phyloP scores from a whole-genome alignment of 2,797 vertebrate genomes.

The Acropternis orthonyx region DNA sequence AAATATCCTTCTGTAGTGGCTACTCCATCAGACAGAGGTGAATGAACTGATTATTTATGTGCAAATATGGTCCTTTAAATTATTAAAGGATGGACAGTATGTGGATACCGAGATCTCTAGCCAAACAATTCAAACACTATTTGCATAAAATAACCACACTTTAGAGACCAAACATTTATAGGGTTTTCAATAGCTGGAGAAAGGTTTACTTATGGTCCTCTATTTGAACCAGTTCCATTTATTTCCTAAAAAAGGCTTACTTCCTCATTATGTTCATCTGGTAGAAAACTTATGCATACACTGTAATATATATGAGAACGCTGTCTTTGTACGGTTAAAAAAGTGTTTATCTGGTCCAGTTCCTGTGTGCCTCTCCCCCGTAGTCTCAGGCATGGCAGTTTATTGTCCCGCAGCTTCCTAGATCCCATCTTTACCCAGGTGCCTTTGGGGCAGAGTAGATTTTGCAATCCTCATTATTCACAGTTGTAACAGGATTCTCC shows the following conservation, averaged over 20 bases:
- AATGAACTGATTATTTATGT: neutral
- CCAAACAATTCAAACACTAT: neutral
- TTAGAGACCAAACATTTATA: neutral
- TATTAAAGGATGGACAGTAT: neutral
- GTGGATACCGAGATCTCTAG: neutral
- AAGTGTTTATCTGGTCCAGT: neutral
- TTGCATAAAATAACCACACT: neutral
- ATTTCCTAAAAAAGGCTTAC: neutral
- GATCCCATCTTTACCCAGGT: neutral
- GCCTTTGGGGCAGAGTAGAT: neutral
- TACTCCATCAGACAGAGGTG: neutral
- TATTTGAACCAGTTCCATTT: neutral
- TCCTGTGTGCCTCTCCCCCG: neutral
- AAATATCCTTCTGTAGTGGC: neutral
- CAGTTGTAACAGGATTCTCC: neutral
- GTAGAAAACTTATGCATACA: neutral
- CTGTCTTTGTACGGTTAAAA: neutral
- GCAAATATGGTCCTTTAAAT: neutral
- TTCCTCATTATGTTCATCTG: neutral
- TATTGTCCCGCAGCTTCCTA: neutral
- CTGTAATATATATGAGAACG: neutral
- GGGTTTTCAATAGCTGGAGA: neutral
- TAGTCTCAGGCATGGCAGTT: neutral
- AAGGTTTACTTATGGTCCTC: neutral
- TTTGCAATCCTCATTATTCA: neutral